Conservation (phyloP, 2,113 vertebrate genomes). For the Motacilla tschutschensis region DNA sequence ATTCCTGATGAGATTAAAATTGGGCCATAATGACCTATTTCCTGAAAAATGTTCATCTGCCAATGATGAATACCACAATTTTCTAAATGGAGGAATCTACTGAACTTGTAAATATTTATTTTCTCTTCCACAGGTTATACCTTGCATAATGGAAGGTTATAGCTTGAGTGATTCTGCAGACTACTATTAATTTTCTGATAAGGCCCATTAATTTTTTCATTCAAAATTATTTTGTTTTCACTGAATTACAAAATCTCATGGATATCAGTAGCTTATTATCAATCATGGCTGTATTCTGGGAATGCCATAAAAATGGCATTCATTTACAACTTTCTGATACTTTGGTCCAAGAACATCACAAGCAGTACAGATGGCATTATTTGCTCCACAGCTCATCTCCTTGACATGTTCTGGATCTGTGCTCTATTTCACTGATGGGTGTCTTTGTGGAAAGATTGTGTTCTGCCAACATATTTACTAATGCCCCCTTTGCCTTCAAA, state of each 20-base stretch:
- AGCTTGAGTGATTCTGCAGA: background rate
- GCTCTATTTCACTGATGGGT: slow-evolving; percentile 21
- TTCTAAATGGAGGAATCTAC: background rate
- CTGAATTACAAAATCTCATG: background rate
- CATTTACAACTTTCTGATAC: slow-evolving; percentile 9
- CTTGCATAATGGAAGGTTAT: background rate
- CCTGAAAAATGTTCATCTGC: background rate
- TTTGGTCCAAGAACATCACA: slow-evolving; percentile 32
- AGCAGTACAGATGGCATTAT: slow-evolving; percentile 47
- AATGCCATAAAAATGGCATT: background rate
- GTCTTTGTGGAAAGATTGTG: slow-evolving; percentile 36
- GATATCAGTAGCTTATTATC: background rate
- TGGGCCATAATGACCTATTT: background rate
- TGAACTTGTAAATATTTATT: background rate
- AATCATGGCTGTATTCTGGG: background rate
- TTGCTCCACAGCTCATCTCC: slow-evolving; percentile 31
- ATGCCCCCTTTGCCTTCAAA: background rate
- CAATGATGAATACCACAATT: background rate
- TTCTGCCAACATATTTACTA: slow-evolving; percentile 29
- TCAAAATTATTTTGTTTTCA: background rate
- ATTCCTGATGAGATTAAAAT: background rate
- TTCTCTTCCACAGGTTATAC: background rate
- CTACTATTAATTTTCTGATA: background rate
- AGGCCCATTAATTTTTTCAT: background rate
- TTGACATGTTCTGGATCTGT: slow-evolving; percentile 46